Percentiles rank a stretch among this genome's conserved stretches.
phyloP scores from a whole-genome alignment of 2,113 vertebrate species.

The Phylloscopus whistleri region DNA sequence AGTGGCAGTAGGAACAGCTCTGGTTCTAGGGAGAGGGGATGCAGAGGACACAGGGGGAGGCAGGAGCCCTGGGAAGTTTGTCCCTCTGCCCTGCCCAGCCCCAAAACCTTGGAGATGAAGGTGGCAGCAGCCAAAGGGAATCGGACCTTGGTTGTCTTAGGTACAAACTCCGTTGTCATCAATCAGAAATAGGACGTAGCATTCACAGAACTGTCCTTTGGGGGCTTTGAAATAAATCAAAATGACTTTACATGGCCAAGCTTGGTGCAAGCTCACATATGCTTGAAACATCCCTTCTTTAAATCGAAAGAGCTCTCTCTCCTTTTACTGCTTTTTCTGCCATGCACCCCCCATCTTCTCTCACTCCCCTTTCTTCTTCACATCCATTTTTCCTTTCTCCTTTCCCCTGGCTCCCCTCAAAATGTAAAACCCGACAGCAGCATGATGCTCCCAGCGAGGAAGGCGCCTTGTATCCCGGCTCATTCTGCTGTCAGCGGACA shows the following conservation, averaged over 20 bases:
- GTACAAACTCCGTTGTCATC: not conserved
- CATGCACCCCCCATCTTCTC: not conserved
- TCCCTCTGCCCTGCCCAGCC: not conserved
- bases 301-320: not conserved
- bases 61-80: not conserved
- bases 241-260: not conserved
- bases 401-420: not conserved
- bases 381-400: not conserved
- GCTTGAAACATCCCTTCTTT: not conserved
- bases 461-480: not conserved
- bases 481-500: not conserved
- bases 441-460: not conserved
- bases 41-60: not conserved
- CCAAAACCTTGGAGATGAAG: not conserved
- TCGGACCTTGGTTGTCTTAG: not conserved
- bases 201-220: not conserved
- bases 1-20: not conserved
- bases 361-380: not conserved
- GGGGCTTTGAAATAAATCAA: not conserved
- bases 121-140: not conserved
- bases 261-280: not conserved
- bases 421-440: not conserved
- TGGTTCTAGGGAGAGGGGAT: accelerated
- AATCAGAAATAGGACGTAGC: not conserved
- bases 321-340: not conserved